Conservation (phyloP, 2,888 invertebrate species). For the Iphiclides podalirius region DNA sequence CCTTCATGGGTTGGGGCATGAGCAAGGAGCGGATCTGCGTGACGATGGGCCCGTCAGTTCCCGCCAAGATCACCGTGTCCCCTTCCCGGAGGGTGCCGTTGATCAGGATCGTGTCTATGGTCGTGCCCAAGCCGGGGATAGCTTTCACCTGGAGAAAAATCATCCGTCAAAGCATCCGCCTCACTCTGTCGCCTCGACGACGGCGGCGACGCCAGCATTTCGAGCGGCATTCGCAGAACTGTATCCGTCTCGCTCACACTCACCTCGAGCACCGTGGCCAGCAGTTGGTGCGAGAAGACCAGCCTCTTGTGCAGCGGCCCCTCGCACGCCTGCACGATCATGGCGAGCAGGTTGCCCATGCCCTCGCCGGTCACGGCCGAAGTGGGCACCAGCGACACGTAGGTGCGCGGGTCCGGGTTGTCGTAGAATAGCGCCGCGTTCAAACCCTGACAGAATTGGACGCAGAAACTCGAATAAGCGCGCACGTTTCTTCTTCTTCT, state of each 20-base stretch:
- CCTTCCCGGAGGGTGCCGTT: slow-evolving; percentile 97
- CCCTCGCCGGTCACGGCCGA: slow-evolving; percentile 99
- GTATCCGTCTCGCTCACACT: no score
- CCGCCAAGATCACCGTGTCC: slow-evolving; percentile 96
- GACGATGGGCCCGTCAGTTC: slow-evolving; percentile 98
- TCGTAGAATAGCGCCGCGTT: slow-evolving; percentile 98
- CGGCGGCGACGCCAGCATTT: no score
- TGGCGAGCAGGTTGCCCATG: slow-evolving; percentile 97
- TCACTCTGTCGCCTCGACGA: no score
- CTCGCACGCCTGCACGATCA: slow-evolving; percentile 96
- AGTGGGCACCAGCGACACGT: slow-evolving; percentile 97
- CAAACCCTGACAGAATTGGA: slow-evolving; percentile 81
- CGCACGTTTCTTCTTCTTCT: no score
- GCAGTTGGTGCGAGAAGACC: slow-evolving; percentile 95
- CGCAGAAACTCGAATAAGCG: no score
- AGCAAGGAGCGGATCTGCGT: slow-evolving; percentile 97
- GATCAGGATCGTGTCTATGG: slow-evolving; percentile 98
- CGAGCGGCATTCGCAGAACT: no score
- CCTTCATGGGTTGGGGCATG: slow-evolving; percentile 99
- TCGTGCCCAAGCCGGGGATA: slow-evolving; percentile 97
- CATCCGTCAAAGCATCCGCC: no score
- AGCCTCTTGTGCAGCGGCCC: slow-evolving; percentile 92
- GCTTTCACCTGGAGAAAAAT: slow-evolving; percentile 87
- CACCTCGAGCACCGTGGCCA: slow-evolving; percentile 89
- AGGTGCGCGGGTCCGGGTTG: slow-evolving; percentile 95